Evolutionary conservation across 2,113 vertebrate species (phyloP).

Genomic region (Rafetus swinhoei): DNA sequence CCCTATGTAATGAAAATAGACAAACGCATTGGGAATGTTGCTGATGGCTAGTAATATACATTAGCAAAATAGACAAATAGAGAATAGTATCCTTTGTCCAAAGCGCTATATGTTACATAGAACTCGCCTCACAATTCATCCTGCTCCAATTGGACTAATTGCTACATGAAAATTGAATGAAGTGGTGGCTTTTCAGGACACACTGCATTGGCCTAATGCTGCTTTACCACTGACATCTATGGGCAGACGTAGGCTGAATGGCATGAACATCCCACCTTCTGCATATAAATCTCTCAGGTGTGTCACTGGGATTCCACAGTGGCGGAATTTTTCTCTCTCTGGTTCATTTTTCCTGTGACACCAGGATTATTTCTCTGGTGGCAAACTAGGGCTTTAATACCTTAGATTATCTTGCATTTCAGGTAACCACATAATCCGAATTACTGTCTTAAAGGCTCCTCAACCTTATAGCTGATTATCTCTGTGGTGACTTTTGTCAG

Average conservation of each 20-base stretch:
- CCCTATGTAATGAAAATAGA: conserved; percentile 6
- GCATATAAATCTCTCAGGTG: neutral
- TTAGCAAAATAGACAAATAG: neutral
- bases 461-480: neutral
- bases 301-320: neutral
- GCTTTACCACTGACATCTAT: neutral
- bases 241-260: neutral
- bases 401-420: rapidly evolving
- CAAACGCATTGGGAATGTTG: neutral
- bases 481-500: neutral
- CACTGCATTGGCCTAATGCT: neutral
- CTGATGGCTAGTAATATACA: neutral
- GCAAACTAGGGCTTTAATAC: rapidly evolving
- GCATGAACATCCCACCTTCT: neutral
- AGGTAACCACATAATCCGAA: neutral
- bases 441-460: too few species aligned
- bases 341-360: neutral
- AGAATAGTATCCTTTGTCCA: neutral
- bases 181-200: neutral
- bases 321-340: neutral
- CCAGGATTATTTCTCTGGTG: neutral
- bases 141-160: neutral
- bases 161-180: neutral
- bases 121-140: neutral
- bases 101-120: neutral